Base-by-base conservation (phyloP, 2,888 invertebrate species). In the Drosophila aldrichi region DNA sequence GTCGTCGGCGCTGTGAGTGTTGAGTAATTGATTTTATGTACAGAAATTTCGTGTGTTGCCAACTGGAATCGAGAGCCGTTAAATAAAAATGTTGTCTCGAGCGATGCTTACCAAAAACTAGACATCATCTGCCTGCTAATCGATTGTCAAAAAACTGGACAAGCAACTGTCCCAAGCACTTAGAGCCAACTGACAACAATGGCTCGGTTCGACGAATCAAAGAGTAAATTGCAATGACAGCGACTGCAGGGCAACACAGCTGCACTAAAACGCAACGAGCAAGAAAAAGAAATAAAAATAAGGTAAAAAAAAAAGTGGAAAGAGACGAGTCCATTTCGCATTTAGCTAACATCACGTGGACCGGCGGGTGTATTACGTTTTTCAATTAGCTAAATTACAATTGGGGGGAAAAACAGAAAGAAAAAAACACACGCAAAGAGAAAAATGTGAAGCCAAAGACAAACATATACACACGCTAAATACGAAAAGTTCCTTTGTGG, bases 351-450 rank as follows among this genome's bases (percentile, higher is more conserved):
- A 65, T 65, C 68, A 72, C 63, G 60, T 78, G 78, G 79, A 86
- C 90, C 89, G 81, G 78, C 80, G 87, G 86, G 82, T 84, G 89
- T 89, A 91, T 91, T 91, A 91, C 90, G 86, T 89, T 92, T 91
- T 92, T 92, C 91, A 91, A 91, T 91, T 91, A 91, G 91, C 90
- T 81, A 91, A 91, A 91, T 91, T 91, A 91, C 77, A 87, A 70
- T 72, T 46, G 54, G 54, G 54, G 54, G 60, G 29, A 57, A n/a
- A 41, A 41, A n/a, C n/a, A n/a, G n/a, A n/a, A 41, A 12, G 41
- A 51, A 59, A 46, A 25, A 20, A n/a, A n/a, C n/a, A n/a, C n/a
- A n/a, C n/a, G 10, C 7, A 32, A 32, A 10, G 2, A 10, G 1
- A 43, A 32, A 29, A 29, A 29, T 8, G 7, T 41, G 34, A 36